Conservation (phyloP, 2,113 vertebrate species). For the Nibea albiflora region DNA sequence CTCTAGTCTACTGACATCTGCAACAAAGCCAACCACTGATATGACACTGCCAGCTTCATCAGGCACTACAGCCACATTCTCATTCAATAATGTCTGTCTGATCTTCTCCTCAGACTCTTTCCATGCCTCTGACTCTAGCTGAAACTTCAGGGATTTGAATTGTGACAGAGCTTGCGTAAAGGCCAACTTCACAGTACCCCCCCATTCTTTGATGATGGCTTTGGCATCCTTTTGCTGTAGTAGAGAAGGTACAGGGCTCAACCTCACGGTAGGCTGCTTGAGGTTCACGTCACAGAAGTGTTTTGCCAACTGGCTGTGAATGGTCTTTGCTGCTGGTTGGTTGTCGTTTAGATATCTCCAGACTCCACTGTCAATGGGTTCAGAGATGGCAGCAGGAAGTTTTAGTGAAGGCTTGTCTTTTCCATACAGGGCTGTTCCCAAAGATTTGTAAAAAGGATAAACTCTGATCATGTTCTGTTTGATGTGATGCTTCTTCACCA, state of each 20-base stretch:
- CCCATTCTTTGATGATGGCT: conserved; percentile 83
- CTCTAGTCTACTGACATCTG: conserved; percentile 72
- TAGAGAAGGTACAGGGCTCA: conserved; percentile 81
- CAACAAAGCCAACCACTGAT: conserved; percentile 82
- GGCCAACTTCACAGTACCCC: conserved; percentile 54
- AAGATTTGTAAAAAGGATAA: conserved; percentile 86
- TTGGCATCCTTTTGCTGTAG: conserved; percentile 76
- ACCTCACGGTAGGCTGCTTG: conserved; percentile 61
- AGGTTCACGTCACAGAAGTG: conserved; percentile 78
- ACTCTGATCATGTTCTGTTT: conserved; percentile 80
- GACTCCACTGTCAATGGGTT: conserved; percentile 78
- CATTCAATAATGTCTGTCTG: conserved; percentile 21
- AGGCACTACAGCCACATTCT: conserved; percentile 78
- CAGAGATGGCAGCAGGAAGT: conserved; percentile 81
- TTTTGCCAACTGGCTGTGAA: conserved; percentile 77
- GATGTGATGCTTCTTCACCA: conserved; percentile 76
- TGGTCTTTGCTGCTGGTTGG: conserved; percentile 55
- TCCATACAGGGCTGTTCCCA: conserved; percentile 89
- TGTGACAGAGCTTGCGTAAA: conserved; percentile 79
- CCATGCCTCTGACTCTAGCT: conserved; percentile 79
- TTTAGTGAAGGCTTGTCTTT: conserved; percentile 84
- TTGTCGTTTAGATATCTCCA: conserved; percentile 82
- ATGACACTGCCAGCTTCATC: conserved; percentile 54
- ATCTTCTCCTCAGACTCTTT: conserved; percentile 73
- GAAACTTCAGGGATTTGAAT: conserved; percentile 75